A percentile compares a stretch with the other conserved stretches of the same genome.
Conservation (phyloP, 2,797 vertebrate genomes). For the Cetoscarus ocellatus region DNA sequence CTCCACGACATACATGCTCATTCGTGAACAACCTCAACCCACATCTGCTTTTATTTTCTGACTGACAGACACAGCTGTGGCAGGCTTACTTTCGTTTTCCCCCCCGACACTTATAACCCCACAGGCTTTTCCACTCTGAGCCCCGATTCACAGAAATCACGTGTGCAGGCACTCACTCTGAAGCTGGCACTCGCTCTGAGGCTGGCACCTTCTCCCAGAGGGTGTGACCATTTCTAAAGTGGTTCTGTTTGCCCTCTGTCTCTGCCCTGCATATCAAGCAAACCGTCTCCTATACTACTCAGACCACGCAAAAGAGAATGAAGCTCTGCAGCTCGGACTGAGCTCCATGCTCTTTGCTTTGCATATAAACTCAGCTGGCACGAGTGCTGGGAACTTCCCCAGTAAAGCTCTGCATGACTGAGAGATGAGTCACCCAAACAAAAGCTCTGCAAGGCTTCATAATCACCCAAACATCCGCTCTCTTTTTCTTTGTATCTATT, state of each 20-base stretch:
- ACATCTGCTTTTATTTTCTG: neutral
- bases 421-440: conserved; percentile 5
- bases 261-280: neutral
- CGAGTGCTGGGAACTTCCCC: neutral
- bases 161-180: neutral
- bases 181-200: neutral
- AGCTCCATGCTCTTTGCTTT: too few species aligned
- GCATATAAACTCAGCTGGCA: neutral
- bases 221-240: neutral
- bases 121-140: conserved; percentile 1
- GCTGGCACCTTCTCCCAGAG: neutral
- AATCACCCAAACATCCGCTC: neutral
- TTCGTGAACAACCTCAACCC: neutral
- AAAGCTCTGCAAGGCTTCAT: neutral
- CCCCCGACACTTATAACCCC: accelerated
- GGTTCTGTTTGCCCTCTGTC: neutral
- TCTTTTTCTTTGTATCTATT: neutral
- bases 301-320: neutral
- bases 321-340: neutral
- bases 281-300: neutral
- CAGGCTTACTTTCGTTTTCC: neutral
- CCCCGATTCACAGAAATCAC: conserved; percentile 55
- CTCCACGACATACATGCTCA: neutral
- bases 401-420: neutral
- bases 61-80: neutral